Conservation (phyloP, 2,888 invertebrate species). For the Rhopalosiphum nymphaeae region DNA sequence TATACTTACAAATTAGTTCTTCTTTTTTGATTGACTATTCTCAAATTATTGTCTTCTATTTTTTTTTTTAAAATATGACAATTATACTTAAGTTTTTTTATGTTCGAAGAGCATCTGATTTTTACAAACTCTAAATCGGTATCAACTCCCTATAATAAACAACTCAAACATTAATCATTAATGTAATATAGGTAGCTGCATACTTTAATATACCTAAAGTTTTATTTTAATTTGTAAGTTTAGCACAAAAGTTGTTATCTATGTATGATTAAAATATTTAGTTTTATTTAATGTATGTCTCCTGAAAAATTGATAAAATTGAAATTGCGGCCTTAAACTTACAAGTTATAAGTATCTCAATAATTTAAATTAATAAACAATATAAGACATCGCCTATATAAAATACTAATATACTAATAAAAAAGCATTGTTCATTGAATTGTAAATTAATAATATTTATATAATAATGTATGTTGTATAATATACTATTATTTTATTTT, state of each 20-base stretch:
- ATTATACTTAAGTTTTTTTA: slow-evolving; percentile 15
- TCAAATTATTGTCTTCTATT: slow-evolving; percentile 15
- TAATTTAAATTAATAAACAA: neutral
- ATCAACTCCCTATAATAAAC: neutral
- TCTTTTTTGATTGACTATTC: neutral
- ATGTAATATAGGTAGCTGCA: neutral
- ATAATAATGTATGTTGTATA: neutral
- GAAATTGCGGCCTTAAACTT: neutral
- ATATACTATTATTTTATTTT: neutral
- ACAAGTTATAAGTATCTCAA: neutral
- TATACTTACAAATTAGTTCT: neutral
- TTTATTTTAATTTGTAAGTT: neutral
- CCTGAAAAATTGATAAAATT: neutral
- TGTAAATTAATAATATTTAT: neutral
- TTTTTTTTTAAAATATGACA: slow-evolving; percentile 29
- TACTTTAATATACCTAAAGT: neutral
- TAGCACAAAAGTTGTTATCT: neutral
- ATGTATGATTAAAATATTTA: neutral
- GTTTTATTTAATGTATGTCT: neutral
- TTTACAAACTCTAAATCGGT: slow-evolving; percentile 28
- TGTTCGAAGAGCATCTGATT: slow-evolving; percentile 31
- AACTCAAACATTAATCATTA: neutral
- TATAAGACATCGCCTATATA: neutral
- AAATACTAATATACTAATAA: neutral
- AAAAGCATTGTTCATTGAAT: neutral